Base-by-base conservation (phyloP, 2,888 invertebrate genomes). In the Drosophila helvetica region DNA sequence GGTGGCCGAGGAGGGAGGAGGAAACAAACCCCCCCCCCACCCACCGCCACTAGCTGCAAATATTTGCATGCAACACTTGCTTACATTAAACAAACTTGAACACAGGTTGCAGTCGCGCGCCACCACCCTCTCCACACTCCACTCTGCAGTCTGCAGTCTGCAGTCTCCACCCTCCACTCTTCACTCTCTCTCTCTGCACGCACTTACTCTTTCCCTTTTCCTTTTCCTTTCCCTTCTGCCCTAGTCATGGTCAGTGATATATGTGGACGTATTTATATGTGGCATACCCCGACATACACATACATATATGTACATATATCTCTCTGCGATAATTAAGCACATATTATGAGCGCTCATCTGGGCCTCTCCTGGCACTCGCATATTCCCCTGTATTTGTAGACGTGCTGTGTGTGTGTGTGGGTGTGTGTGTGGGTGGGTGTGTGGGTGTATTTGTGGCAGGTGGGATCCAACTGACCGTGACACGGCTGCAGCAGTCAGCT, bases 31-130 rank as follows among this genome's bases (percentile, higher is more conserved):
- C n/a, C n/a, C n/a, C n/a, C n/a, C n/a, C 50, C 19, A 33, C 10
- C 25, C 15, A 17, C 38, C 33, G 3, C 33, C 15, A 4, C 3
- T 5, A 12, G 38, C 10, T 0, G 74, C 57, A 74, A 73, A 73
- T 73, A 73, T 73, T 73, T 73, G 73, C 65, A 60, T 73, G 66
- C 73, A 73, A 73, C 73, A 73, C 73, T 73, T 73, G 60, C 74
- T 66, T 64, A 73, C 72, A 74, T 73, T 74, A 74, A 73, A 66
- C 73, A 74, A 62, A 62, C 62, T 70, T 43, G 22, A 38, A 27
- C 27, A 38, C 50, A 38, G 45, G 69, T 42, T 46, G 69, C 69
- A 38, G 25, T 38, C 38, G 38, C 38, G 38, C 15, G 2, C 2
- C 38, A 38, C 15, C 38, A 38, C 43, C n/a, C 67, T 47, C 54